A percentile compares a stretch with the other conserved stretches of the same genome.
Conservation (phyloP, 2,113 vertebrate species). For the Cinclus cinclus region DNA sequence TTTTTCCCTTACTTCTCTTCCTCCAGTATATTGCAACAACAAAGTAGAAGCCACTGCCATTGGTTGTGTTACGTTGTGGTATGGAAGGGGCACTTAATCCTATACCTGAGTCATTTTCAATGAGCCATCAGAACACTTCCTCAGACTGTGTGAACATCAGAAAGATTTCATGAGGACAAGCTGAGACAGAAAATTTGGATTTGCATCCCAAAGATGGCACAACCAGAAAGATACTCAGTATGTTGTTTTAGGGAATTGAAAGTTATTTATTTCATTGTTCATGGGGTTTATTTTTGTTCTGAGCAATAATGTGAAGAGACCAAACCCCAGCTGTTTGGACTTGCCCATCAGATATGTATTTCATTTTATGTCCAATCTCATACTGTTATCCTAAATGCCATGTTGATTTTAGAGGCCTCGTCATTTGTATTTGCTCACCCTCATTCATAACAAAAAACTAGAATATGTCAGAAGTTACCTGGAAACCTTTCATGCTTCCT, state of each 20-base stretch:
- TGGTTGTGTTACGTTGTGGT: not conserved
- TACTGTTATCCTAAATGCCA: not conserved
- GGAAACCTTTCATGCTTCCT: not conserved
- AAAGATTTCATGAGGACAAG: not conserved
- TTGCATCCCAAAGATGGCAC: not conserved
- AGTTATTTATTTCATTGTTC: not conserved
- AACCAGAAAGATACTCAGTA: not conserved
- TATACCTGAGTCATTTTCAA: not conserved
- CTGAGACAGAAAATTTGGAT: not conserved
- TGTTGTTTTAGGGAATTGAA: not conserved
- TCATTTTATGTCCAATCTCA: not conserved
- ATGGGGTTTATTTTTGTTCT: not conserved
- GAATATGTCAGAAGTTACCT: not conserved
- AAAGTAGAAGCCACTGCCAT: not conserved
- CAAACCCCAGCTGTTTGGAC: not conserved
- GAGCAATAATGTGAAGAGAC: not conserved
- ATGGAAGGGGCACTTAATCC: not conserved
- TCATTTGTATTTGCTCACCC: not conserved
- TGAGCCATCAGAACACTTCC: not conserved
- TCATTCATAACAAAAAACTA: not conserved
- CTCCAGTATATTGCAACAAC: not conserved
- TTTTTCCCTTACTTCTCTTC: not conserved
- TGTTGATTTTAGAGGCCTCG: not conserved
- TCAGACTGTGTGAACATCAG: not conserved
- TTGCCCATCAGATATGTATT: not conserved